Evolutionary conservation across 2,113 vertebrate genomes (phyloP).

Genomic region (Chionis minor): DNA sequence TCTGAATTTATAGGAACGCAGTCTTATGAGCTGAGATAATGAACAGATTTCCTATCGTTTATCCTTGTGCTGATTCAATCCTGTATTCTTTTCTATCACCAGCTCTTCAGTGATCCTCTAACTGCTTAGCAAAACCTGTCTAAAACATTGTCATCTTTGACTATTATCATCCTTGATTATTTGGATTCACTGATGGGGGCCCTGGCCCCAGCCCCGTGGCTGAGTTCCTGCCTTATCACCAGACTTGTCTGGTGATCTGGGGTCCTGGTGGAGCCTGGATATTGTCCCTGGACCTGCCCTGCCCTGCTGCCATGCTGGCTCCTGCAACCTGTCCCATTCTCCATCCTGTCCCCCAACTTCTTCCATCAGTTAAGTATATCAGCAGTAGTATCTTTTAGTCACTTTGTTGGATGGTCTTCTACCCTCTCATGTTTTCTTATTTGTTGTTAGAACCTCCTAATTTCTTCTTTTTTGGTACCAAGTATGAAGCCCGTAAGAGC

Average conservation of each 20-base stretch:
- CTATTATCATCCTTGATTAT: background rate
- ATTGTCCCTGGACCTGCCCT: background rate
- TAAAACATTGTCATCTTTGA: background rate
- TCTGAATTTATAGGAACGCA: background rate
- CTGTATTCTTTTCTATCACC: background rate
- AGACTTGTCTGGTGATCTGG: background rate
- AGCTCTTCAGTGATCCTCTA: background rate
- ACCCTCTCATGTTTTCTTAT: background rate
- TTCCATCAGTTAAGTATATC: background rate
- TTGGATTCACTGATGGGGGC: background rate
- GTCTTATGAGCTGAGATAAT: background rate
- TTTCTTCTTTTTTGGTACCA: background rate
- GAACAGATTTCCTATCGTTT: background rate
- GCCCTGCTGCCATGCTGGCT: background rate
- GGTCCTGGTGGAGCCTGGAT: background rate
- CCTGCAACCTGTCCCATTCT: background rate
- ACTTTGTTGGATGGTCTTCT: background rate
- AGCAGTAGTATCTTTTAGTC: background rate
- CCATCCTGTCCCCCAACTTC: background rate
- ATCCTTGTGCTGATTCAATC: background rate
- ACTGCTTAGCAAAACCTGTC: background rate
- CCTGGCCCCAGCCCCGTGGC: background rate
- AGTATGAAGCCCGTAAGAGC: background rate
- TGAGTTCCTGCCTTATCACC: background rate
- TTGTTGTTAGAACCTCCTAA: background rate